Conservation (phyloP, 2,797 vertebrate species). For the Rousettus madagascariensis region DNA sequence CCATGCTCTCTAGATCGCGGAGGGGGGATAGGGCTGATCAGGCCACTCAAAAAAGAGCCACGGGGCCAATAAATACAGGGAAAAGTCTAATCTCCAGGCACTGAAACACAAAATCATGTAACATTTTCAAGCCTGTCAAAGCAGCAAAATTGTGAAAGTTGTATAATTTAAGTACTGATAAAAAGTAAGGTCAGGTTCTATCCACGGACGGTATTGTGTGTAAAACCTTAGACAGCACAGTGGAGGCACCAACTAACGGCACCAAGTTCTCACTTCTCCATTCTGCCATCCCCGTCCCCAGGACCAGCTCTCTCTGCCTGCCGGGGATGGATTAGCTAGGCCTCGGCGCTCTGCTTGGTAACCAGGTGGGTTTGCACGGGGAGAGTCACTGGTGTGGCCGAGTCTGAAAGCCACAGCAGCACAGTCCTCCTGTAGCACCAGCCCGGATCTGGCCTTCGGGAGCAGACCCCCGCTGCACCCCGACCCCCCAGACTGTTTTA, state of each 20-base stretch:
- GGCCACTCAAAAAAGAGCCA: not conserved
- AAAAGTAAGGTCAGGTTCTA: not conserved
- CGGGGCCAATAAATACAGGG: not conserved
- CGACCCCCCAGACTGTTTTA: not conserved
- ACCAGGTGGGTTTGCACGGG: not conserved
- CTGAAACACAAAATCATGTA: not conserved
- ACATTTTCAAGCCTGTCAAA: not conserved
- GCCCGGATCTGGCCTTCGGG: not conserved
- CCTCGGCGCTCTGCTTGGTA: not conserved
- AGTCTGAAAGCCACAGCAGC: not conserved
- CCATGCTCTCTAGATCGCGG: fast-evolving
- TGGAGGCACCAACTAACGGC: not conserved
- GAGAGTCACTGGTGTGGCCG: not conserved
- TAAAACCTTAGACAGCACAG: not conserved
- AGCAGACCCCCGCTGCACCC: no score
- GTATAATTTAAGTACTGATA: not conserved
- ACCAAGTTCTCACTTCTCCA: not conserved
- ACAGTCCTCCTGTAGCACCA: not conserved
- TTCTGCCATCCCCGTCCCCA: not conserved
- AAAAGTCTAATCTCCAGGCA: not conserved
- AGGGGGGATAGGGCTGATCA: not conserved
- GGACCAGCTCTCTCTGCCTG: not conserved
- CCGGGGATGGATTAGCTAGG: no score
- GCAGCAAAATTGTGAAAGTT: not conserved
- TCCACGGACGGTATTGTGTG: not conserved